Percentiles rank a stretch among this genome's conserved stretches.
These are phyloP conservation scores for Prunella fulvescens DNA, from an alignment of 2,113 vertebrate genomes.

Conservation along the genomic window DNA sequence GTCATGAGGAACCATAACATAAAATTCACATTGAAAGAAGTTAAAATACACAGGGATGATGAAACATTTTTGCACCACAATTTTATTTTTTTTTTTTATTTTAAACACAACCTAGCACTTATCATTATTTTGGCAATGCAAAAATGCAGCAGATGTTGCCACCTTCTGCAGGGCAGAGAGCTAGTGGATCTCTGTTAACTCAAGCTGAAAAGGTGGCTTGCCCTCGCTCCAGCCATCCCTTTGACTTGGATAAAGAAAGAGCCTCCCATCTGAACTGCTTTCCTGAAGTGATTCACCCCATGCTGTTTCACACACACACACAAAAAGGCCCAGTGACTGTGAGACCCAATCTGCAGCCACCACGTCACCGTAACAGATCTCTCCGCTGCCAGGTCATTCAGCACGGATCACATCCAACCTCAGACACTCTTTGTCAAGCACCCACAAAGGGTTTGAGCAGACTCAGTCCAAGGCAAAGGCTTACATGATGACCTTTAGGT, in stretches of 20 bases:
- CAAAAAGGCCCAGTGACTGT: background rate
- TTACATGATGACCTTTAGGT: accelerated
- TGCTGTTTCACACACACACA: background rate
- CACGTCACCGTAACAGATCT: accelerated
- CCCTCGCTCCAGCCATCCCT: background rate
- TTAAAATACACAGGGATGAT: background rate
- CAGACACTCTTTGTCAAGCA: background rate
- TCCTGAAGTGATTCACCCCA: background rate
- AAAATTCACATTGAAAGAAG: background rate
- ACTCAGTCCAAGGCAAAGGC: background rate
- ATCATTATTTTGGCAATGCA: background rate
- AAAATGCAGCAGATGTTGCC: background rate
- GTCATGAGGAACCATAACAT: background rate
- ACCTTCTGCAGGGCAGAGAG: background rate
- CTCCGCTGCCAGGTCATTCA: background rate
- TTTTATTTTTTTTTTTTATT: background rate
- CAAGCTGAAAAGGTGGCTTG: background rate
- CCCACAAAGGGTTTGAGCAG: background rate
- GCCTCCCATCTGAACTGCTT: background rate
- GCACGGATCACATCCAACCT: background rate
- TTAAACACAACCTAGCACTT: background rate
- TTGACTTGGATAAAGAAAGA: background rate
- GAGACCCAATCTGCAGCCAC: background rate
- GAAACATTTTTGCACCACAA: background rate
- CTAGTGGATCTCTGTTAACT: background rate